Base-by-base conservation (phyloP, 64 coral and sea anemone genomes). In the Stichodactyla mertensii region DNA sequence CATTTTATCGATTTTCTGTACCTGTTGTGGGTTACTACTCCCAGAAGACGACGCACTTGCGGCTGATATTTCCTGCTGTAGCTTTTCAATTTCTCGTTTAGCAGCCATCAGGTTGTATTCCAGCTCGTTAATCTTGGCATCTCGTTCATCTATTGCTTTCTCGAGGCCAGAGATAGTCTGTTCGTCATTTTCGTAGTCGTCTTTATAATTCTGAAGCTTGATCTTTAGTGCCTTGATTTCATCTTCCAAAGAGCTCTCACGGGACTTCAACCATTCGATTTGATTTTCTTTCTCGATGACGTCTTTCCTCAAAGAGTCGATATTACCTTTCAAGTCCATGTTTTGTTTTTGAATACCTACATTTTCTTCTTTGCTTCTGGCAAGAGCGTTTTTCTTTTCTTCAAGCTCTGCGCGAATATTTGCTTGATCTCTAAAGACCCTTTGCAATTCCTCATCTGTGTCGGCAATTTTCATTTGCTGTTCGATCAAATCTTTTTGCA, bases 401-500 rank as follows among this genome's bases (percentile, higher is more conserved):
- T 99, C 93, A 27, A 94, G 77, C 19, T 99, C 92, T 55, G 92
- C 90, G 55, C 91, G 88, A 61, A 92, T 80, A 67, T 89, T 85
- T 54, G 90, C 86, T 14, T 92, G 91, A 16, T 99, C 93, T 92
- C 93, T 99, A 22, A 99, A 16, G 7, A 80, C 66, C 11, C 83
- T 90, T 70, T 95, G 97, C 1, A 99, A 26, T 16, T 93, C 93
- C 22, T 93, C 93, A 55, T 99, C 90, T 51, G 91, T 81, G 54
- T 95, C 90, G 19, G 88, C 87, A 82, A 95, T 94, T 77, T 99
- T 99, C 69, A 86, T 89, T 83, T 94, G 93, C 54, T 90, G 83
- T 31, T 82, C 85, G 15, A 99, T 93, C 54, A 99, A 80, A 83
- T 99, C 97, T 20, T 90, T 92, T 54, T 99, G 90, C 97, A 99